Evolutionary conservation across 2,113 vertebrate species (phyloP).

Genomic region (Pseudois nayaur): DNA sequence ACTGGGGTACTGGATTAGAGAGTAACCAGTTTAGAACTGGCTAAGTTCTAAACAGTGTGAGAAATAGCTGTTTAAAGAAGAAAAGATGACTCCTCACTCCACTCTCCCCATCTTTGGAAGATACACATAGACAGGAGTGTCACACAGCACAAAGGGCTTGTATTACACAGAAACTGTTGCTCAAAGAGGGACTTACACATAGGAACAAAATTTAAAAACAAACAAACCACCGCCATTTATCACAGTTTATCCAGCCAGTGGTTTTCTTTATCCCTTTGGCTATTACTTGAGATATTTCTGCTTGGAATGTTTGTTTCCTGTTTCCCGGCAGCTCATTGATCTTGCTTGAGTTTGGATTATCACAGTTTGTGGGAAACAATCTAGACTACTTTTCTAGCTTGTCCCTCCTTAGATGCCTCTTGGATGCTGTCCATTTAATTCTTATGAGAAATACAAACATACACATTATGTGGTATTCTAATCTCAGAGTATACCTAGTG

Average conservation of each 20-base stretch:
- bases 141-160: background rate
- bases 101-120: background rate
- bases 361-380: constrained; percentile 26
- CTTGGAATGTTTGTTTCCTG: background rate
- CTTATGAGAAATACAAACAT: background rate
- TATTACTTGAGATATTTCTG: constrained; percentile 24
- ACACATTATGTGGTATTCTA: background rate
- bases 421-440: constrained; percentile 57
- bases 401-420: background rate
- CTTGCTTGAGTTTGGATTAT: constrained; percentile 35
- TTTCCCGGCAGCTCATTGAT: constrained; percentile 58
- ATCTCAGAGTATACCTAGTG: background rate
- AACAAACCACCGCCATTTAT: constrained; percentile 42
- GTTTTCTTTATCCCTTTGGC: constrained; percentile 55
- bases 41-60: background rate
- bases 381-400: constrained; percentile 12
- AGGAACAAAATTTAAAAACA: constrained; percentile 56
- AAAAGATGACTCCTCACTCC: background rate
- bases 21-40: background rate
- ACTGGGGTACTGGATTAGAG: background rate
- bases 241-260: constrained; percentile 21
- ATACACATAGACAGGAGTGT: background rate
- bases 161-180: constrained; percentile 31
- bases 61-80: background rate
- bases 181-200: constrained; percentile 28